Percentiles rank a stretch among this genome's conserved stretches.
These are phyloP conservation scores for Microcebus ravelobensis DNA, from an alignment of 2,113 vertebrate species.

Conservation along the genomic window DNA sequence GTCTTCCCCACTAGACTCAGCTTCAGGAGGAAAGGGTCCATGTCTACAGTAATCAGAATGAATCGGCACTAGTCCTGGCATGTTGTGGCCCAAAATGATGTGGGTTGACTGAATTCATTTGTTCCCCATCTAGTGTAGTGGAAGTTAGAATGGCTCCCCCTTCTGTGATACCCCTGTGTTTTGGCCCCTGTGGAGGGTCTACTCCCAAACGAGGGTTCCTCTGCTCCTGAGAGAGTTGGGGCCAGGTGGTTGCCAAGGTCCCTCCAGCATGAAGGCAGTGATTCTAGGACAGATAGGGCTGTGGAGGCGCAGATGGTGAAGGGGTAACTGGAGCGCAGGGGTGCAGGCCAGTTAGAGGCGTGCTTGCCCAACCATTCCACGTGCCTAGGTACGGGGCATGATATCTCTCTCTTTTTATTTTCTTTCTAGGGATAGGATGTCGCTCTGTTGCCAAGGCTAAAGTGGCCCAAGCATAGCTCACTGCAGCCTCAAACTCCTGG, in stretches of 20 bases:
- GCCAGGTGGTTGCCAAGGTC: not conserved
- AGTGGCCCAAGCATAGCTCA: no score
- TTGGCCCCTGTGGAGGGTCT: not conserved
- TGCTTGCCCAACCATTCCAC: not conserved
- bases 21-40: not conserved
- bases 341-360: not conserved
- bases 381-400: not conserved
- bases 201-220: not conserved
- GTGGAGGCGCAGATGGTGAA: not conserved
- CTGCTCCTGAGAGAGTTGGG: not conserved
- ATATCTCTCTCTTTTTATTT: no score
- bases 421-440: no score
- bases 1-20: not conserved
- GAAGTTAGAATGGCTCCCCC: not conserved
- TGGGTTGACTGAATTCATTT: not conserved
- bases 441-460: no score
- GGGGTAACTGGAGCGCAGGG: not conserved
- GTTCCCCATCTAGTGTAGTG: not conserved
- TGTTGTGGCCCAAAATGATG: not conserved
- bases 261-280: not conserved
- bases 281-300: not conserved
- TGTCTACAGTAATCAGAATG: not conserved
- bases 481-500: no score
- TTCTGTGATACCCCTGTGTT: not conserved
- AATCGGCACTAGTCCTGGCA: not conserved